Base-by-base conservation (phyloP, 2,797 vertebrate species). In the Sus cebifrons region DNA sequence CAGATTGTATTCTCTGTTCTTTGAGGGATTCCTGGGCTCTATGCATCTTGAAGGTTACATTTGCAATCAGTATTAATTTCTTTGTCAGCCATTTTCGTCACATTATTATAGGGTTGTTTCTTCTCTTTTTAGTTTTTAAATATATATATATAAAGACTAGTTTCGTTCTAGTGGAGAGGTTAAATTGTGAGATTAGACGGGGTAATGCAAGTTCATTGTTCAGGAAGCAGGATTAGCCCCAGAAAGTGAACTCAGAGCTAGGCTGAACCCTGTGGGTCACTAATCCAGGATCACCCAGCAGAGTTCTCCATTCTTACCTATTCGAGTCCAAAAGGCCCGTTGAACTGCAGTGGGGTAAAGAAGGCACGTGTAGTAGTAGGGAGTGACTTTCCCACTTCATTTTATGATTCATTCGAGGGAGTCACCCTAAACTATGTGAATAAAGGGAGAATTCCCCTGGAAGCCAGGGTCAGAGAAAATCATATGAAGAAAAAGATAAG, bases 11-110 rank as follows among this genome's bases (percentile, higher is more conserved):
- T 96, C 91, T 94, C n/a, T 96, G 77, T 89, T 93, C 93, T 96
- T 95, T 89, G 77, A 94, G 84, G 91, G 91, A 93, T 97, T 94
- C 82, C 84, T 29, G 74, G 84, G 21, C 91, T 96, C 58, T 89
- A 36, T 23, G 21, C 74, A 74, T 93, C 86, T 85, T 96, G 96
- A 97, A 96, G 84, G 86, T 97, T 93, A 93, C 60, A 90, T 97
- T 95, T 88, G 93, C 94, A 88, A 75, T 94, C 83, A 91, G 70
- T 81, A 79, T 97, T 96, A 78, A 89, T 97, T 95, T 97, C 58
- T 86, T 71, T 88, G 64, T 96, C 89, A 95, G 93, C 71, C 52
- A 15, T 95, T 96, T 97, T 97, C 70, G 97, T 88, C 75, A 58
- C 56, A 67, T 77, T 64, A 27, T 82, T 95, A 67, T 5, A 27